These are phyloP conservation scores for Glyphotaelius pellucidus DNA, from an alignment of 2,888 invertebrate genomes.

Conservation along the genomic window DNA sequence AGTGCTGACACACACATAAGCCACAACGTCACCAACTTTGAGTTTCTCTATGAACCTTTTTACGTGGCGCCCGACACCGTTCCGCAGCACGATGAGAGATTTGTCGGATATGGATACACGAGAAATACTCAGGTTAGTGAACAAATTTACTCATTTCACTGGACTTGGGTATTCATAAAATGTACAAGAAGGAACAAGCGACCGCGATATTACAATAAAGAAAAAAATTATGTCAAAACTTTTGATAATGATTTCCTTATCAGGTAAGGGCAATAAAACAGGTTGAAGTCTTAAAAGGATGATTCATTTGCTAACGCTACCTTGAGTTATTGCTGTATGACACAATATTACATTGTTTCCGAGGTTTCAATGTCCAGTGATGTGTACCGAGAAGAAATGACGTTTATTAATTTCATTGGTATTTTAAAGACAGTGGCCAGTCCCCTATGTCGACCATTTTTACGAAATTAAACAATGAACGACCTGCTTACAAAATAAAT, in stretches of 20 bases:
- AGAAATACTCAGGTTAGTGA: constrained; percentile 90
- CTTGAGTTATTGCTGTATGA: too few relatives aligned
- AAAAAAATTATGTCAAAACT: neutral
- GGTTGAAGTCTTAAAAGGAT: neutral
- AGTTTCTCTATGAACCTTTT: constrained; percentile 94
- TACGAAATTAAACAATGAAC: too few relatives aligned
- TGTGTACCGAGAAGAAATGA: neutral
- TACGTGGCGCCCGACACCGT: constrained; percentile 90
- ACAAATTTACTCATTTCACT: neutral
- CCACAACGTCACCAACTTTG: constrained; percentile 90
- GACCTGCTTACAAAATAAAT: neutral
- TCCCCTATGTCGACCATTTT: too few relatives aligned
- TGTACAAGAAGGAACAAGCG: neutral
- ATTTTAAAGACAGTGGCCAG: neutral
- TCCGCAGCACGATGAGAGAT: constrained; percentile 92
- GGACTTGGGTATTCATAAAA: neutral
- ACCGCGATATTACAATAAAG: neutral
- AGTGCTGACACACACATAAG: constrained; percentile 84
- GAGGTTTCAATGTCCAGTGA: neutral
- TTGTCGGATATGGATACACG: constrained; percentile 94
- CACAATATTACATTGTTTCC: too few relatives aligned
- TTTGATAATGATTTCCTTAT: neutral
- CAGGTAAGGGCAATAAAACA: neutral
- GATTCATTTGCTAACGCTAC: too few relatives aligned
- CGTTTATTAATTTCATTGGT: neutral